Base-by-base conservation (phyloP, 1,140 invertebrate species). In the Danaus melanippus region DNA sequence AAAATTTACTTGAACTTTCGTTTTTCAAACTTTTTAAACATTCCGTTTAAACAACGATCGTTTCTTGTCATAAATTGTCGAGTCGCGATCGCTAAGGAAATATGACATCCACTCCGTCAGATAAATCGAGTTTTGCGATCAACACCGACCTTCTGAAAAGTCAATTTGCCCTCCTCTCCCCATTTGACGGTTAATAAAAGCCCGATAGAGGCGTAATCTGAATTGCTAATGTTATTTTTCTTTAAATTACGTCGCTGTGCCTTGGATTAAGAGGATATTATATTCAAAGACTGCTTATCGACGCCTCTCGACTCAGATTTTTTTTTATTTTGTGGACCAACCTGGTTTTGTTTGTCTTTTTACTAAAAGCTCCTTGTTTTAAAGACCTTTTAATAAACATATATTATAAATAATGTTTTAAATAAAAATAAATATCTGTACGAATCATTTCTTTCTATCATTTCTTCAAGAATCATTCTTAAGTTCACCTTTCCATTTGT, bases 151-250 rank as follows among this genome's bases (percentile, higher is more conserved):
- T 69, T 55, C 66, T 67, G 53, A 70, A 73, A 76, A 81, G 78
- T 83, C 76, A 83, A 79, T 81, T 78, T 78, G 64, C 71, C 62
- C 56, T 64, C 69, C 60, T 64, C 62, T 63, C 68, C 67, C 67
- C 71, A 65, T 79, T 80, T 80, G 80, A 81, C 77, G 79, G 70
- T 79, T 81, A 81, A 81, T 84, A 84, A 81, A 75, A 70, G 59
- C 60, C 64, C 73, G 72, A 76, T 74, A 71, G 70, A 68, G 62
- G 64, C 58, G 52, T 67, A 71, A 84, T 84, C 71, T 84, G 80
- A 84, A 80, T 84, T 84, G 78, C 80, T 81, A 84, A 84, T 84
- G 78, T 84, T 84, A 81, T 84, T 84, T 84, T 81, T 84, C 77
- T 81, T 81, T 79, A 81, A 81, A 84, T 81, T 79, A 81, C 80